A percentile compares a stretch with the other conserved stretches of the same genome.
phyloP scores from a whole-genome alignment of 1,140 invertebrate genomes.

The Brachionus asplanchnoidis region DNA sequence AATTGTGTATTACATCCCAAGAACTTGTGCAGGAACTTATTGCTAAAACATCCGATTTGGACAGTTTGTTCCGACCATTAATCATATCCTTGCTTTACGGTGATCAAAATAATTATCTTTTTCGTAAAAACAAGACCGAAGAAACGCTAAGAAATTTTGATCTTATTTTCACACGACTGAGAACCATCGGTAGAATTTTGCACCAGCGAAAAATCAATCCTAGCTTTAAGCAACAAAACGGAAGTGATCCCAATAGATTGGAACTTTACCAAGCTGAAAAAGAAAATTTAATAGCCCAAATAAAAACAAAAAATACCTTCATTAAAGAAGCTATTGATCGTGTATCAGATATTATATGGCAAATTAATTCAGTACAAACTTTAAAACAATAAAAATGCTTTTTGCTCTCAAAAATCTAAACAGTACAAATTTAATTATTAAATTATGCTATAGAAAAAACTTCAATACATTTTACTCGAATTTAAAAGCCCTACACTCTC shows the following conservation, averaged over 20 bases:
- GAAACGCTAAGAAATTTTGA: background rate
- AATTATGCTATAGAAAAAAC: background rate
- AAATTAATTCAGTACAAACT: slow-evolving; percentile 37
- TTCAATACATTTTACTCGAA: background rate
- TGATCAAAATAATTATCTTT: slow-evolving; percentile 29
- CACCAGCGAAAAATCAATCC: background rate
- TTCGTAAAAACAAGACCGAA: background rate
- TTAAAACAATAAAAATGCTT: slow-evolving; percentile 22
- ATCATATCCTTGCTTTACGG: background rate
- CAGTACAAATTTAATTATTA: background rate
- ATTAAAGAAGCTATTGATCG: slow-evolving; percentile 35
- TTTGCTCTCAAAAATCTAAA: background rate
- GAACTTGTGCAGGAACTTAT: slow-evolving; percentile 18
- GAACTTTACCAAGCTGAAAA: slow-evolving; percentile 13
- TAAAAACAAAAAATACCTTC: background rate
- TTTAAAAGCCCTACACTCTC: background rate
- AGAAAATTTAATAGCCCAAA: slow-evolving; percentile 7
- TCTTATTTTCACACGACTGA: background rate
- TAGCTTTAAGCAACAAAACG: background rate
- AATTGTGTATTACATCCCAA: slow-evolving; percentile 27
- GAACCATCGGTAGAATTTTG: slow-evolving; percentile 9
- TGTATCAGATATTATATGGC: slow-evolving; percentile 37
- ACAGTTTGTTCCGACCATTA: background rate
- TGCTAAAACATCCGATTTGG: background rate
- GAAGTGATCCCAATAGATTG: background rate